Evolutionary conservation across 2,797 vertebrate genomes (phyloP).

Genomic region (Acanthis flammea): DNA sequence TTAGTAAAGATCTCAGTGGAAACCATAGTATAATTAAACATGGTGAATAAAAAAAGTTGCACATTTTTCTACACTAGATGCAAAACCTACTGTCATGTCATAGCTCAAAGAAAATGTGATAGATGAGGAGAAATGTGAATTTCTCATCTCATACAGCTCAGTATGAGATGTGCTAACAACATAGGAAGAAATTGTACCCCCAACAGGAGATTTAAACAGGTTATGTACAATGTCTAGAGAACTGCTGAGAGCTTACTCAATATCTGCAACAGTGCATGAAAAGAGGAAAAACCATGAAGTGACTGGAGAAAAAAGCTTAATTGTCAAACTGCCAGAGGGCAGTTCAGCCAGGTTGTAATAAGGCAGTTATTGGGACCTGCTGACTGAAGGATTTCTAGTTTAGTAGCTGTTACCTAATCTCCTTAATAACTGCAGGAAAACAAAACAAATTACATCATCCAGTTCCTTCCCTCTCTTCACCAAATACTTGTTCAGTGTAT

Average conservation of each 20-base stretch:
- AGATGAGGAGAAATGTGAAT: neutral
- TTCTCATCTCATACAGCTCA: neutral
- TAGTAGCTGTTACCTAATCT: conserved; percentile 11
- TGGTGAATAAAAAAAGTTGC: neutral
- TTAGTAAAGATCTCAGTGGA: neutral
- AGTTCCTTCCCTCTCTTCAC: neutral
- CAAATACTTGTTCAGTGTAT: neutral
- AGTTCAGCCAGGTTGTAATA: neutral
- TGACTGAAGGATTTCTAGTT: conserved; percentile 15
- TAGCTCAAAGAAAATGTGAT: neutral
- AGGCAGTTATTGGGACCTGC: neutral
- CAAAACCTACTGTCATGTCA: neutral
- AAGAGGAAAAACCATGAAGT: conserved; percentile 16
- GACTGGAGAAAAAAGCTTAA: neutral
- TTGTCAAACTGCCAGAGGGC: neutral
- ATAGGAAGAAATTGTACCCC: neutral
- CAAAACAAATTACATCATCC: neutral
- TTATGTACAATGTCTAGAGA: neutral
- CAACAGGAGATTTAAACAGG: neutral
- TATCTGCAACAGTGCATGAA: neutral
- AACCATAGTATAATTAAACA: neutral
- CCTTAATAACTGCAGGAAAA: conserved; percentile 4
- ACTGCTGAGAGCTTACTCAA: neutral
- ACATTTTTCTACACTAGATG: neutral
- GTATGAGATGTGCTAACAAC: neutral